Evolutionary conservation across 2,888 invertebrate species (phyloP).

Genomic region (Tiliacea citrago): DNA sequence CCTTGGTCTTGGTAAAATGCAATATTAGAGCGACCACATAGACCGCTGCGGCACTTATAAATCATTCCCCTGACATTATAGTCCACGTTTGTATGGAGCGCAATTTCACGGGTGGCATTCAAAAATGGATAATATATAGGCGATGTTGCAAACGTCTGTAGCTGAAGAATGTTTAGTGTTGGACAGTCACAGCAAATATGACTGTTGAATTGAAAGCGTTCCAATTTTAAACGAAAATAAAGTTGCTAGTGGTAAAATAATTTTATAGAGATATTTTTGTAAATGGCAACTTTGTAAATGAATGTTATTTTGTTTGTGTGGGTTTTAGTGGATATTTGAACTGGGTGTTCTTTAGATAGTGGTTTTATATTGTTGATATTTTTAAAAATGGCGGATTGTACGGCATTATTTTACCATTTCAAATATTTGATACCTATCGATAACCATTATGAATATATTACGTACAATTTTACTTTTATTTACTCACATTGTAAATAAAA

Average conservation of each 20-base stretch:
- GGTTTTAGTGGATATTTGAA: conserved; percentile 9
- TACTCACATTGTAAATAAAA: background rate
- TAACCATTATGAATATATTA: background rate
- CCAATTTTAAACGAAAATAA: conserved; percentile 2
- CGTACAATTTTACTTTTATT: background rate
- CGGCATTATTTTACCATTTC: background rate
- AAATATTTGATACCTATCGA: conserved; percentile 6
- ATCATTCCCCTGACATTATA: conserved; percentile 76
- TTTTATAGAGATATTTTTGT: conserved; percentile 1
- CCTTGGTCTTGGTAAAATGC: conserved; percentile 52
- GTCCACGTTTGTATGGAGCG: conserved; percentile 70
- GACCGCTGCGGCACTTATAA: conserved; percentile 68
- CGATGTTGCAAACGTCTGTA: conserved; percentile 61
- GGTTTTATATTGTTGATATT: background rate
- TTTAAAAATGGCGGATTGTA: background rate
- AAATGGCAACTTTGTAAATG: background rate
- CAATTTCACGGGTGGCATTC: conserved; percentile 77
- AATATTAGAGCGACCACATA: conserved; percentile 62
- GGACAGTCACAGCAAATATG: conserved; percentile 41
- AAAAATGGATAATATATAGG: conserved; percentile 73
- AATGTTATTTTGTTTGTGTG: background rate
- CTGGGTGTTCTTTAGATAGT: background rate
- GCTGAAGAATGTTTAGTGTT: conserved; percentile 54
- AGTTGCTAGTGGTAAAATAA: conserved; percentile 14
- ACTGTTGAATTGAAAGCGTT: conserved; percentile 21